A percentile compares a stretch with the other conserved stretches of the same genome.
Evolutionary conservation across 2,113 vertebrate genomes (phyloP).

Genomic region (Monarcha castaneiventris): DNA sequence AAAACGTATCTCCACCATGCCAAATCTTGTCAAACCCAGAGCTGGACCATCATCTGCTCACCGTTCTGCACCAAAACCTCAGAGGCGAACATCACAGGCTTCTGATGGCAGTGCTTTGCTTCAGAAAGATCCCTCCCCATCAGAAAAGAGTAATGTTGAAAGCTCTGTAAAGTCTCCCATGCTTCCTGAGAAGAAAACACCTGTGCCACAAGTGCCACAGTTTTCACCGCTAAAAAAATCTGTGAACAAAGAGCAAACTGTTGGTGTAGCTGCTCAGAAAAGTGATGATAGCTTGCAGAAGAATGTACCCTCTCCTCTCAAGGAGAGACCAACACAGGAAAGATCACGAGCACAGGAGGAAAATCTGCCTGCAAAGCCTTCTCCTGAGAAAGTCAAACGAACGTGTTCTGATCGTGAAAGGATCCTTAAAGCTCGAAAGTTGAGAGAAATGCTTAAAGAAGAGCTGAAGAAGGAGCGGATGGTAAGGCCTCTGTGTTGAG

Average conservation of each 20-base stretch:
- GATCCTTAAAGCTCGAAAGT: slow-evolving; percentile 86
- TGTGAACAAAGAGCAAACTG: slow-evolving; percentile 24
- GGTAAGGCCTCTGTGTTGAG: slow-evolving; percentile 66
- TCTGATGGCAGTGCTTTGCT: not conserved
- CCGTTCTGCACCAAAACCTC: slow-evolving; percentile 38
- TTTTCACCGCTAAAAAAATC: slow-evolving; percentile 66
- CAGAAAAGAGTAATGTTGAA: slow-evolving; percentile 13
- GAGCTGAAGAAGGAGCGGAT: slow-evolving; percentile 84
- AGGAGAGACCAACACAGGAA: slow-evolving; percentile 67
- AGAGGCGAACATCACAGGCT: slow-evolving; percentile 33
- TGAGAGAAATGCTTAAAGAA: slow-evolving; percentile 87
- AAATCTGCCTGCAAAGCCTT: not conserved
- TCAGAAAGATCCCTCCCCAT: not conserved
- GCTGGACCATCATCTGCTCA: slow-evolving; percentile 67
- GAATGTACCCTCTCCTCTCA: slow-evolving; percentile 54
- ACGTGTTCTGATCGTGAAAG: slow-evolving; percentile 79
- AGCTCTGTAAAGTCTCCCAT: slow-evolving; percentile 13
- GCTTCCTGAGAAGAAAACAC: slow-evolving; percentile 77
- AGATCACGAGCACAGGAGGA: slow-evolving; percentile 36
- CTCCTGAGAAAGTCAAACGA: slow-evolving; percentile 44
- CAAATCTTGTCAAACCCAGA: slow-evolving; percentile 77
- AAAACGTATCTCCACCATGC: slow-evolving; percentile 83
- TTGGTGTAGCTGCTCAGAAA: not conserved
- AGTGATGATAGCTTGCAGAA: slow-evolving; percentile 36
- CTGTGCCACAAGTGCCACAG: slow-evolving; percentile 74